Base-by-base conservation (phyloP, 2,797 vertebrate genomes). In the Chiroxiphia lanceolata region DNA sequence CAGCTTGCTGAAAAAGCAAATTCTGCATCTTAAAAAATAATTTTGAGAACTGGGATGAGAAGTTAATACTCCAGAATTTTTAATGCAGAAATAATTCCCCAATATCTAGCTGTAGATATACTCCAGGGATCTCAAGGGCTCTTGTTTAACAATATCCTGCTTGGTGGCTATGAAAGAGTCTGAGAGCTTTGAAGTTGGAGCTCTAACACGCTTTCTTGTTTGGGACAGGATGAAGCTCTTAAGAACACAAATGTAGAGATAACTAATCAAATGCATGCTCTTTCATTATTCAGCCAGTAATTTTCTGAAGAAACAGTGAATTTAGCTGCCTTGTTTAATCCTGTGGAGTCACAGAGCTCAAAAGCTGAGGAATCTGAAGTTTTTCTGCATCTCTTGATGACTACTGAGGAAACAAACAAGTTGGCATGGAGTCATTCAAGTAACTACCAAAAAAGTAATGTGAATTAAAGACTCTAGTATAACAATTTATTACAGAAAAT, bases 1-100 rank as follows among this genome's bases (percentile, higher is more conserved):
- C n/a, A 63, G 11, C 31, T 92, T 82, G 61, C 75, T 82, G 87
- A 92, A 87, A 93, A 90, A 81, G 63, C 38, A 76, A 65, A 84
- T 71, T 87, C 63, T 75, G 36, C 57, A 53, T 42, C 42, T 25
- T 90, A 86, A 65, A 93, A 93, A 90, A 53, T 50, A 51, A 26
- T 71, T 94, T 65, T 72, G 70, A 82, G 57, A 83, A 67, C 17
- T n/a, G 15, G 34, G 61, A 44, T 2, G 3, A 64, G 57, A 71
- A 68, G 18, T 40, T 81, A 89, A 59, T 63, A 65, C 6, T 9
- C 18, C 56, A 72, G 31, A 87, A 77, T 64, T 68, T 48, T 60
- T 79, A 72, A 63, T 20, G 33, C 54, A 61, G 20, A 42, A 19
- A 56, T 54, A 86, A 65, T 26, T 42, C 47, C 26, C 44, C 50